A percentile compares a stretch with the other conserved stretches of the same genome.
phyloP scores from a whole-genome alignment of 2,797 vertebrate species.

The Pelodytes ibericus region DNA sequence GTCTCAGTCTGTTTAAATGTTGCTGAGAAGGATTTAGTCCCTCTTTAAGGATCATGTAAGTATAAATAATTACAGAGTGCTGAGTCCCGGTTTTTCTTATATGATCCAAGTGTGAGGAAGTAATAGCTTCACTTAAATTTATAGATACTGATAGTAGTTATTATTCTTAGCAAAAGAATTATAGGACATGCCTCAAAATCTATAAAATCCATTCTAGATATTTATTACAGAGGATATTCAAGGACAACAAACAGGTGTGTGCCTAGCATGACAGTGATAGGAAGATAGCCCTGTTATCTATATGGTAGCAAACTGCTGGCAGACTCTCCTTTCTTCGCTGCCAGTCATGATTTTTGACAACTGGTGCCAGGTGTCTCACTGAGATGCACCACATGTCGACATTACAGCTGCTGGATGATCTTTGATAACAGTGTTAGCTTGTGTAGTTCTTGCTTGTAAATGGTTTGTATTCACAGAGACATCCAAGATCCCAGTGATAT shows the following conservation, averaged over 20 bases:
- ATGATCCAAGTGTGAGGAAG: too few species aligned
- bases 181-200: too few species aligned
- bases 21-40: too few species aligned
- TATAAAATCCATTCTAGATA: too few species aligned
- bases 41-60: too few species aligned
- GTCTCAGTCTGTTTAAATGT: too few species aligned
- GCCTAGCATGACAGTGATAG: slow-evolving; percentile 50
- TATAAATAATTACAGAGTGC: too few species aligned
- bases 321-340: slow-evolving; percentile 22
- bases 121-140: too few species aligned
- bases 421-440: background rate
- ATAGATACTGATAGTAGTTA: too few species aligned
- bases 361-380: slow-evolving; percentile 34
- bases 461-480: slow-evolving; percentile 13
- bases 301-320: slow-evolving; percentile 27
- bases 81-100: too few species aligned
- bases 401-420: slow-evolving; percentile 38
- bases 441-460: slow-evolving; percentile 51
- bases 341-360: slow-evolving; percentile 39
- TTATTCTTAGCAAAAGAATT: too few species aligned
- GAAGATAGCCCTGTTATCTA: slow-evolving; percentile 45
- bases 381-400: slow-evolving; percentile 28
- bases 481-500: background rate
- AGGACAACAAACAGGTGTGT: slow-evolving; percentile 46
- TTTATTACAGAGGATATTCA: slow-evolving; percentile 32